These are phyloP conservation scores for Camarhynchus parvulus DNA, from an alignment of 2,113 vertebrate species.

Conservation along the genomic window DNA sequence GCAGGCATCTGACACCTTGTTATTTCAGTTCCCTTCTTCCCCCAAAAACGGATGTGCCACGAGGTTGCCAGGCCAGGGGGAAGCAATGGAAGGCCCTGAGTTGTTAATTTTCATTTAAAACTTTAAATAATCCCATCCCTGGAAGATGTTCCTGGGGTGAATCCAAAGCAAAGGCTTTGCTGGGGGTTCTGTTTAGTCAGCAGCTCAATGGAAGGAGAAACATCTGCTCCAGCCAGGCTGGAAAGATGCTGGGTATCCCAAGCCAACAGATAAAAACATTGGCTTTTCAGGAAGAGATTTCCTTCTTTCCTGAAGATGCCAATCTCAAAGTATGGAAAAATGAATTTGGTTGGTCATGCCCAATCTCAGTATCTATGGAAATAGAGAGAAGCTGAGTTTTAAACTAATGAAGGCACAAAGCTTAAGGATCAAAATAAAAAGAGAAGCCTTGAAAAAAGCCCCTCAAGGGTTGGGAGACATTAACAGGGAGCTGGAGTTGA, in stretches of 20 bases:
- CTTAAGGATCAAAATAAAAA: conserved; percentile 48
- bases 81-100: background rate
- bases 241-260: background rate
- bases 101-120: conserved; percentile 4
- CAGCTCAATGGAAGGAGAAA: background rate
- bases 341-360: fast-evolving
- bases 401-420: conserved; percentile 49
- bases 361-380: background rate
- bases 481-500: background rate
- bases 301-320: background rate
- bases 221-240: background rate
- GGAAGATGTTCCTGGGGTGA: background rate
- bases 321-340: background rate
- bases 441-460: background rate
- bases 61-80: background rate
- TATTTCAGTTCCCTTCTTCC: background rate
- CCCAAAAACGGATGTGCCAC: background rate
- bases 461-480: background rate
- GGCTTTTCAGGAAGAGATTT: background rate
- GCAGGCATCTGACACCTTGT: background rate
- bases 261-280: background rate
- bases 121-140: background rate
- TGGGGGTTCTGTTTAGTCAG: background rate
- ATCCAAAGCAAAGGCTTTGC: background rate
- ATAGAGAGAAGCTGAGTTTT: background rate